These are phyloP conservation scores for Takifugu flavidus DNA, from an alignment of 2,113 vertebrate genomes.

Conservation along the genomic window DNA sequence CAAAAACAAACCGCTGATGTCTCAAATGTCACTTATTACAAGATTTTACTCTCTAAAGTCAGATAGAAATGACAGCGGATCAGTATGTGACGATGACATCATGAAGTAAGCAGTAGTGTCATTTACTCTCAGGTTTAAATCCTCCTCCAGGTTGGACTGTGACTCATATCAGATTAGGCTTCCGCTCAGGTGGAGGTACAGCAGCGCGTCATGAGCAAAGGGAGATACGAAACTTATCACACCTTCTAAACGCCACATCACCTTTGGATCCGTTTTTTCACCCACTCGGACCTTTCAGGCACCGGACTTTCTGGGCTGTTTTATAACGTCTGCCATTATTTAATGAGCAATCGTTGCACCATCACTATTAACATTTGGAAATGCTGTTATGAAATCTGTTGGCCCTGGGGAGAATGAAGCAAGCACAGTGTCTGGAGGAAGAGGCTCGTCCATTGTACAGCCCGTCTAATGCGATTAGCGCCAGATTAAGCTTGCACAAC, in stretches of 20 bases:
- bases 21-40: no score
- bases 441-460: slow-evolving; percentile 14
- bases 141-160: neutral
- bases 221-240: no score
- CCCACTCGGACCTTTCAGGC: no score
- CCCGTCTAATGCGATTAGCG: slow-evolving; percentile 64
- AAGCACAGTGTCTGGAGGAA: slow-evolving; percentile 6
- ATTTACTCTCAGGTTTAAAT: slow-evolving; percentile 8
- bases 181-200: no score
- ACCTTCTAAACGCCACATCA: no score
- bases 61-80: no score
- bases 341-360: neutral
- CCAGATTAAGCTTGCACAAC: slow-evolving; percentile 48
- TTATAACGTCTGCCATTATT: neutral
- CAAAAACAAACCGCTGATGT: no score
- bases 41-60: no score
- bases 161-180: neutral
- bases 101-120: neutral
- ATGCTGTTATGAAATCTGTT: slow-evolving; percentile 1
- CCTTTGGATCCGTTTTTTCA: no score
- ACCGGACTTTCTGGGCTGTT: neutral
- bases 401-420: neutral
- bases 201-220: no score
- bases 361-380: neutral
- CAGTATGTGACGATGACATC: neutral